Evolutionary conservation across 2,113 vertebrate genomes (phyloP).

Genomic region (Ceyx cyanopectus): DNA sequence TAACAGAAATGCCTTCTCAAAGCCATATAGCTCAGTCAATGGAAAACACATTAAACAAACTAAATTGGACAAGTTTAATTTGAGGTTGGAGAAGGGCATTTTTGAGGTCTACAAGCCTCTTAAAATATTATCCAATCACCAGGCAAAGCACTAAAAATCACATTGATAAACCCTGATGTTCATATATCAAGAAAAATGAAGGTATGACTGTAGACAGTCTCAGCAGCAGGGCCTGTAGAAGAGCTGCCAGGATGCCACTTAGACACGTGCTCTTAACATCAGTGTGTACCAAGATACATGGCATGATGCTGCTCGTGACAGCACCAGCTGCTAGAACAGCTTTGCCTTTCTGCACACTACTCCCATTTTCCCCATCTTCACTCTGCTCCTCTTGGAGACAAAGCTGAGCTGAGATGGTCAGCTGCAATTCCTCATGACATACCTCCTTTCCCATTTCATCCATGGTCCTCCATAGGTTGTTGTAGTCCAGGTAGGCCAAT

Average conservation of each 20-base stretch:
- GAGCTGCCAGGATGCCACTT: background rate
- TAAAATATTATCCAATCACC: background rate
- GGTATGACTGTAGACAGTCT: background rate
- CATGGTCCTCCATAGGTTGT: constrained; percentile 93
- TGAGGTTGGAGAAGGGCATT: background rate
- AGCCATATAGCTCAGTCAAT: background rate
- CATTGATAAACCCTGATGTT: background rate
- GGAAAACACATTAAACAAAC: background rate
- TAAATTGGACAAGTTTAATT: background rate
- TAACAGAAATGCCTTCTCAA: background rate
- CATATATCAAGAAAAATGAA: rapidly evolving
- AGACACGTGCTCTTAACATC: background rate
- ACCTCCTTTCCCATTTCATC: constrained; percentile 97
- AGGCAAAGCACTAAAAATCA: background rate
- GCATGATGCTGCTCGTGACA: background rate
- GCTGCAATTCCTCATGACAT: background rate
- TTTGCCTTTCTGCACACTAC: background rate
- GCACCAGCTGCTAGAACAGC: background rate
- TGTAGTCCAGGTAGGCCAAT: constrained; percentile 88
- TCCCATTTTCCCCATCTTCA: background rate
- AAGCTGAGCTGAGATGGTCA: background rate
- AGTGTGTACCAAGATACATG: rapidly evolving
- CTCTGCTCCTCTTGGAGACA: background rate
- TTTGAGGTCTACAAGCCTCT: background rate
- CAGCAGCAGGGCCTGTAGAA: background rate